Evolutionary conservation across 2,797 vertebrate species (phyloP), one percentile per base, ranked within the genome.

Genomic region (Sebastes alutus): DNA sequence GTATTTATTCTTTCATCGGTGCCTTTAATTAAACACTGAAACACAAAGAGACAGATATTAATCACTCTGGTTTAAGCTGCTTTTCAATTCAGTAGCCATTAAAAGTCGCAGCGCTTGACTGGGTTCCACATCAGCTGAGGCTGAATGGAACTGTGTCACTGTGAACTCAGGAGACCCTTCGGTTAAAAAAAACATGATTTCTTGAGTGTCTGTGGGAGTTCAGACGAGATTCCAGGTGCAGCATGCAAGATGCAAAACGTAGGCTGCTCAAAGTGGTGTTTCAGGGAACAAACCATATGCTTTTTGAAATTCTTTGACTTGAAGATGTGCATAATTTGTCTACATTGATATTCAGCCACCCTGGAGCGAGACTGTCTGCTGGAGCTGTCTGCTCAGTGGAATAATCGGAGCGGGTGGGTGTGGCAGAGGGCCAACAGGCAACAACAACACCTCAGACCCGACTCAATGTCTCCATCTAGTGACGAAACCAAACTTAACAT

Each of bases 11-110:
- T 82, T 81, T 71, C 80, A 87, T 92, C 60, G 58, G 72, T 83
- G 64, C 72, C 72, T 88, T 91, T 92, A 90, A 91, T 93, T 92
- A 93, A 92, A 93, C 75, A 79, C n/a, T 65, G 74, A 80, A 87
- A 90, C 83, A 84, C 74, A 87, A 86, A 84, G 75, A 85, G 68
- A 89, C 52, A 72, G 71, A 90, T 87, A 91, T 83, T 38, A 80
- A 89, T 90, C 83, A 72, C 58, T 73, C 20, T 27, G 66, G 67
- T 80, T 89, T 84, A 89, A 88, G 86, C 82, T 78, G 75, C 85
- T 86, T 84, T 89, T 87, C 82, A 86, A 82, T 89, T 80, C 75
- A 64, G 75, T 74, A 77, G 65, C 76, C 85, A 88, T 91, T 94
- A 86, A 86, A 87, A 86, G 61, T 75, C 12, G 77, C 49, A 20